phyloP scores from a whole-genome alignment of 2,113 vertebrate genomes.

The Salvelinus alpinus region DNA sequence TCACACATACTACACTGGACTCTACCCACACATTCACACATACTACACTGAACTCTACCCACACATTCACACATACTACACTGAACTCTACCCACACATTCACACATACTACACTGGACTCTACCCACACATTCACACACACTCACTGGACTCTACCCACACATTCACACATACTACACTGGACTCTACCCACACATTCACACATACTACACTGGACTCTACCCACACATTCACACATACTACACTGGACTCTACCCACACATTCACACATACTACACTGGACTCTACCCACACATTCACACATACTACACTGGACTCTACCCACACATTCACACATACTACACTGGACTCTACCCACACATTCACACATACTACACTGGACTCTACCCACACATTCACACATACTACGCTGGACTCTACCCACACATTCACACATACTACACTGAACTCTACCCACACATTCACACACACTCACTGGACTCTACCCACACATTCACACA shows the following conservation, averaged over 20 bases:
- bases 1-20: background rate
- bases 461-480: background rate
- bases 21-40: constrained; percentile 1
- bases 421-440: background rate
- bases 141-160: background rate
- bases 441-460: background rate
- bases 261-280: background rate
- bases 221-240: background rate
- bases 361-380: background rate
- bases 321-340: background rate
- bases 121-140: background rate
- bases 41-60: background rate
- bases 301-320: background rate
- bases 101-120: background rate
- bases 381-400: background rate
- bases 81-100: background rate
- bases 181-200: background rate
- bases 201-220: background rate
- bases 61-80: background rate
- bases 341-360: background rate
- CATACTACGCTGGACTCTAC: background rate
- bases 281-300: background rate
- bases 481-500: constrained; percentile 1
- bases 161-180: background rate
- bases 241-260: background rate